Conservation (phyloP, 2,113 vertebrate genomes). For the Ia io region DNA sequence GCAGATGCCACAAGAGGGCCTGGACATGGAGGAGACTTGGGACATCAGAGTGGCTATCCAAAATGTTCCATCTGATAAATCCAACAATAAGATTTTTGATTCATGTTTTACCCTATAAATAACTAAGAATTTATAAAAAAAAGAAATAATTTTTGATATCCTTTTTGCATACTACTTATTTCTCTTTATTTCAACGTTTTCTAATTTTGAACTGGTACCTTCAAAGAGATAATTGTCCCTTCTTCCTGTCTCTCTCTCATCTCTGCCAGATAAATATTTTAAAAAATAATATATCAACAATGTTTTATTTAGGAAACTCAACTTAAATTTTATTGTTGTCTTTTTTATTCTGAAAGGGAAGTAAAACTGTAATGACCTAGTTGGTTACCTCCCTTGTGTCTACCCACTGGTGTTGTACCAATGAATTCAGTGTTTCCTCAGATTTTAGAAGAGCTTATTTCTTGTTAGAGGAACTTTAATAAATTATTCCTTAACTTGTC, state of each 20-base stretch:
- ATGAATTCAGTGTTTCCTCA: not conserved
- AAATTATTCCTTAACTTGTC: not conserved
- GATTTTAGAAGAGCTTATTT: not conserved
- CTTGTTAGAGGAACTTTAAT: not conserved
- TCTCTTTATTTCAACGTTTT: conserved; percentile 7
- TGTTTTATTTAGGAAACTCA: not conserved
- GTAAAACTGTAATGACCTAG: not conserved
- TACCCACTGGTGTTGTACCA: not conserved
- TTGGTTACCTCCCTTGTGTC: not conserved
- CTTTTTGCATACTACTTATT: not conserved
- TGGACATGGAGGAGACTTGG: not conserved
- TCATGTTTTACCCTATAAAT: not conserved
- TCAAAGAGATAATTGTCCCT: not conserved
- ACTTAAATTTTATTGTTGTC: not conserved
- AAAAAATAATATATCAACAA: not conserved
- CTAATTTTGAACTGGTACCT: not conserved
- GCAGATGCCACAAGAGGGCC: accelerated
- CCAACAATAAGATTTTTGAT: not conserved
- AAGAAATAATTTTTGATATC: not conserved
- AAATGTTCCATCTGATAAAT: not conserved
- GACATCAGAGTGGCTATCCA: not conserved
- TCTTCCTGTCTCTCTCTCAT: not conserved
- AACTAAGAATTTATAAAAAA: not conserved
- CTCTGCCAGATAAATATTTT: not conserved
- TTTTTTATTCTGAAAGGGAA: not conserved